Evolutionary conservation across 2,888 invertebrate genomes (phyloP).

Genomic region (Caenorhabditis virilis): DNA sequence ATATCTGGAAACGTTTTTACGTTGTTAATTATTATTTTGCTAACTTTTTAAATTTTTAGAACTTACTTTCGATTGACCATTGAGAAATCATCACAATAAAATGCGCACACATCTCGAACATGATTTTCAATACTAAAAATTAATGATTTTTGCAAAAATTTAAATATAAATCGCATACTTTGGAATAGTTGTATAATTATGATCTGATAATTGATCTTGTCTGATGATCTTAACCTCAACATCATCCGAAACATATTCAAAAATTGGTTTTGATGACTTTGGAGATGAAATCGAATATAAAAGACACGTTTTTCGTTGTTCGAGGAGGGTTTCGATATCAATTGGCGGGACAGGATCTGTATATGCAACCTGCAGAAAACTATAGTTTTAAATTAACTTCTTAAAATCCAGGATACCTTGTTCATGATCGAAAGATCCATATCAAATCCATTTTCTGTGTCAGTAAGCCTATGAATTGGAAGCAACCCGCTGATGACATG

Average conservation of each 20-base stretch:
- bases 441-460: constrained; percentile 24
- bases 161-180: constrained; percentile 8
- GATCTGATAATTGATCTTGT: constrained; percentile 27
- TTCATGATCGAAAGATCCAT: constrained; percentile 24
- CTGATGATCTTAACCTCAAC: constrained; percentile 52
- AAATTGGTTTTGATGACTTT: constrained; percentile 35
- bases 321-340: constrained; percentile 30
- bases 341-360: constrained; percentile 34
- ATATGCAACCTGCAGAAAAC: constrained; percentile 12
- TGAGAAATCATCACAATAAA: constrained; percentile 36
- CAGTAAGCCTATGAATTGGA: constrained; percentile 21
- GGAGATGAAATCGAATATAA: constrained; percentile 37
- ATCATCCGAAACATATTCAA: constrained; percentile 61
- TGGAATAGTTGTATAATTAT: constrained; percentile 29
- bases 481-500: constrained; percentile 36
- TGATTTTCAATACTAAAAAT: constrained; percentile 33
- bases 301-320: constrained; percentile 34
- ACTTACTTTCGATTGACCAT: constrained; percentile 33
- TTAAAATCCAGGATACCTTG: constrained; percentile 9
- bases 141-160: background rate
- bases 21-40: background rate
- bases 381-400: background rate
- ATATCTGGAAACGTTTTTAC: constrained; percentile 24
- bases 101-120: constrained; percentile 30
- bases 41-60: background rate